Conservation (phyloP, 2,797 vertebrate species). For the Ciconia nigra region DNA sequence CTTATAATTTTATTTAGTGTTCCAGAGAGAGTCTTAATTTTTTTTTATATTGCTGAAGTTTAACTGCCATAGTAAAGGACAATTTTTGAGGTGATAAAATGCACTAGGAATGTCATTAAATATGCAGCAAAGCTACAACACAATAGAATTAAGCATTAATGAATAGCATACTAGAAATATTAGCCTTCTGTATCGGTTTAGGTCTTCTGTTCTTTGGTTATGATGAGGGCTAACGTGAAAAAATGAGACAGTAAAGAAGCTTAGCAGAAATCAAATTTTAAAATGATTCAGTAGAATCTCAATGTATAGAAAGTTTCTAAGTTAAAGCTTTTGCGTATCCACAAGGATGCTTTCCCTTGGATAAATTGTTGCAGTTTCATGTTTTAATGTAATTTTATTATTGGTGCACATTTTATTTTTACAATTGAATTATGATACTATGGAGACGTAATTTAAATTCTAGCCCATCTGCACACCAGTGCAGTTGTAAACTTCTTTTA, state of each 20-base stretch:
- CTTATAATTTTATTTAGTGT: constrained; percentile 15
- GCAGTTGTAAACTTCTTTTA: not conserved
- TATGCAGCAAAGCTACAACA: constrained; percentile 4
- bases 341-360: not conserved
- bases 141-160: constrained; percentile 32
- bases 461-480: not conserved
- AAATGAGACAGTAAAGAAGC: constrained; percentile 3
- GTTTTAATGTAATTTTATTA: not conserved
- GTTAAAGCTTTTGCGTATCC: not conserved
- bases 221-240: not conserved
- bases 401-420: not conserved
- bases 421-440: not conserved
- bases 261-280: not conserved
- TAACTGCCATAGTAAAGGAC: constrained; percentile 55
- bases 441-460: not conserved
- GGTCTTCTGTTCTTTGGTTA: not conserved
- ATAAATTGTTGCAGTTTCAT: not conserved
- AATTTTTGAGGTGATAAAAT: constrained; percentile 52
- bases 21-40: constrained; percentile 32
- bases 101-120: constrained; percentile 7
- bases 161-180: constrained; percentile 17
- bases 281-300: not conserved
- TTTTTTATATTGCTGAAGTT: constrained; percentile 28
- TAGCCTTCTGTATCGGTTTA: constrained; percentile 42
- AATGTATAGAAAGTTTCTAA: not conserved